A percentile compares a stretch with the other conserved stretches of the same genome.
Conservation (phyloP, 2,113 vertebrate genomes). For the Sphaerodactylus townsendi region DNA sequence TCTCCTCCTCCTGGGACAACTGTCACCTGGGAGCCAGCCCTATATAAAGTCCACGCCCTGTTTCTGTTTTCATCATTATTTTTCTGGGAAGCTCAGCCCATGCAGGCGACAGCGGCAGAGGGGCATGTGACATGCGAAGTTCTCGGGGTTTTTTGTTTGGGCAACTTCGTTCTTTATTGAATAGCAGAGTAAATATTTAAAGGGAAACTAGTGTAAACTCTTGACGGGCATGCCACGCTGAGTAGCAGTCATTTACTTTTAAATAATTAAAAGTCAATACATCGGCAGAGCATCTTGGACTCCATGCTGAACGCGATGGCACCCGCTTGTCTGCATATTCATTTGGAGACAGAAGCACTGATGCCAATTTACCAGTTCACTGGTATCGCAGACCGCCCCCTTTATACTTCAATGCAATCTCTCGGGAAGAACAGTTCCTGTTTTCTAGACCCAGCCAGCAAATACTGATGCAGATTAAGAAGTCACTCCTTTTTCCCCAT, state of each 20-base stretch:
- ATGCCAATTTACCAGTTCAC: background rate
- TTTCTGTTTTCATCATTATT: too few relatives aligned
- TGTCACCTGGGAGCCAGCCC: too few relatives aligned
- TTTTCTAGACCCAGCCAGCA: too few relatives aligned
- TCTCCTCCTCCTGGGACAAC: too few relatives aligned
- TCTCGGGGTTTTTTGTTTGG: constrained; percentile 34
- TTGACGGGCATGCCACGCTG: constrained; percentile 66
- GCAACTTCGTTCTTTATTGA: constrained; percentile 66
- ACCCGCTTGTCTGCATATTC: constrained; percentile 27
- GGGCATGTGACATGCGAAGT: background rate
- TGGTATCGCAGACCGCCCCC: background rate
- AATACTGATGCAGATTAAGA: background rate
- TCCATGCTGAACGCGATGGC: background rate
- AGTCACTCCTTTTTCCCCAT: background rate
- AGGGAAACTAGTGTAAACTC: constrained; percentile 60
- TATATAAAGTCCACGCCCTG: too few relatives aligned
- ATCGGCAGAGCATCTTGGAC: constrained; percentile 57
- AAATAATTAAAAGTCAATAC: constrained; percentile 71
- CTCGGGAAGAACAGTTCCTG: background rate
- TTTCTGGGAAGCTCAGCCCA: constrained; percentile 29
- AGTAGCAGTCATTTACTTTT: constrained; percentile 67
- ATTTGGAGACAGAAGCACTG: constrained; percentile 41
- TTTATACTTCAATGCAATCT: background rate
- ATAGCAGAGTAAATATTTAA: constrained; percentile 64
- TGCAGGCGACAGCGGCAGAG: constrained; percentile 42